Evolutionary conservation across 2,797 vertebrate species (phyloP), one percentile per base, ranked within the genome.

Genomic region (Amblyraja radiata): DNA sequence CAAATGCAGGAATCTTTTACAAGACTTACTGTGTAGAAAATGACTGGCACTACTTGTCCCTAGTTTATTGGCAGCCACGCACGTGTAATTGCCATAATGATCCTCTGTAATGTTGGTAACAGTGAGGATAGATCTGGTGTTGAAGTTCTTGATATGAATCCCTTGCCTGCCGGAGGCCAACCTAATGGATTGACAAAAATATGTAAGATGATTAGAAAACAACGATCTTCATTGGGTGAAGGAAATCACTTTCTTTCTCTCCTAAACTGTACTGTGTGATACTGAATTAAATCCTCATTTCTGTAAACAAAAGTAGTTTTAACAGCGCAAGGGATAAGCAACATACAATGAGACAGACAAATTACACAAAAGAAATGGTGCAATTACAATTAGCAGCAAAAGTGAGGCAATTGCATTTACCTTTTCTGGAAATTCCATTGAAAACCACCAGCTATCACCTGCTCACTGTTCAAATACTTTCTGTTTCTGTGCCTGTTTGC

Each of bases 21-120:
- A 90, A 95, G 96, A 99, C 99, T 99, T 98, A 99, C 99, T 98
- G 96, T 96, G 98, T 95, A 99, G 98, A 97, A 97, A 97, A 97
- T 98, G 97, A 95, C 98, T 99, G 95, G 98, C 97, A 93, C 99
- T 99, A 95, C 98, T 97, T 73, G 96, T 97, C 95, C 99, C 99
- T 94, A 99, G 96, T 96, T 98, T 98, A 97, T 99, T 99, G 97
- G 96, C 95, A 94, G 98, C 99, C 95, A 99, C 97, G 93, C 99
- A 99, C 13, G 99, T 99, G 96, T 99, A 99, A 97, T 99, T 99
- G 95, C 99, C 99, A 93, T 99, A 99, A 96, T 98, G 98, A 95
- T 99, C 99, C 96, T 99, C 98, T 95, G 99, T 99, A 97, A 99
- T 98, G 94, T 99, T 99, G 96, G 95, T 98, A 95, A 99, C 97